A percentile compares a stretch with the other conserved stretches of the same genome.
phyloP scores from a whole-genome alignment of 2,888 invertebrate species.

The Biston stratarius region DNA sequence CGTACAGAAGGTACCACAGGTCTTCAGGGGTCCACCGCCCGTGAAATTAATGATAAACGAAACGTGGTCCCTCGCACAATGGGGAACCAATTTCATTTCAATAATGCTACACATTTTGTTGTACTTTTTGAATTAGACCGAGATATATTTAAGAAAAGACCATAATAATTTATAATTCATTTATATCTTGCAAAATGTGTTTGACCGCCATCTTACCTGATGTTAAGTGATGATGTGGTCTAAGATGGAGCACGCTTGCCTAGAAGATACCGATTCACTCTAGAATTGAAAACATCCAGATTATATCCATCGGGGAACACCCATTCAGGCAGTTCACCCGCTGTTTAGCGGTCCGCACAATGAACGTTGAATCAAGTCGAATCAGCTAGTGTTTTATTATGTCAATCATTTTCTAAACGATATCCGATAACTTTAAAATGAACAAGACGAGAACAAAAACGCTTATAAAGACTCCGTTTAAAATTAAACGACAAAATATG shows the following conservation, averaged over 20 bases:
- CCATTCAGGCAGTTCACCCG: no score
- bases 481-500: slow-evolving; percentile 12
- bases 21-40: background rate
- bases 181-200: no score
- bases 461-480: background rate
- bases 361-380: no score
- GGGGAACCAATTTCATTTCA: slow-evolving; percentile 2
- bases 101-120: background rate
- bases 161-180: background rate
- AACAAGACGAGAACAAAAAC: background rate
- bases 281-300: no score
- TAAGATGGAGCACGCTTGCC: no score
- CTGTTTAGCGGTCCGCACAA: no score
- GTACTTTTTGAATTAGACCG: background rate
- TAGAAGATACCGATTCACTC: no score
- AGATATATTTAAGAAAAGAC: background rate
- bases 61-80: background rate
- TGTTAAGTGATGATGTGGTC: no score
- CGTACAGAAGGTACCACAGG: background rate
- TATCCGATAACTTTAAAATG: slow-evolving; percentile 3
- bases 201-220: background rate
- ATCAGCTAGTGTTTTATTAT: background rate
- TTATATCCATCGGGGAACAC: no score
- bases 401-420: background rate
- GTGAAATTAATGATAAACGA: slow-evolving; percentile 17